Conservation (phyloP, 2,113 vertebrate species). For the Carettochelys insculpta region DNA sequence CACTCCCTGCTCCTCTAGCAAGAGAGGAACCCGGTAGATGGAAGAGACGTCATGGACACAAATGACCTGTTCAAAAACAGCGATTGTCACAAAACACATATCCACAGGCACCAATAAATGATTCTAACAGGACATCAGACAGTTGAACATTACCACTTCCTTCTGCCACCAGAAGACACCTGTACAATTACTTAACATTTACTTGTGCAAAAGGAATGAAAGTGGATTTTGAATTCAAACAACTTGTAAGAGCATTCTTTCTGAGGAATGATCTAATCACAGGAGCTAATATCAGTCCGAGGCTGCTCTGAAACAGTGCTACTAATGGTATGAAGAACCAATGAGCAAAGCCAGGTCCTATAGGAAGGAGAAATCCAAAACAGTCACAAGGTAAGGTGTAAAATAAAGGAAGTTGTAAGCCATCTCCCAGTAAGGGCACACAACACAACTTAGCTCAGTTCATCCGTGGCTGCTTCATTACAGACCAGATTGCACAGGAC, state of each 20-base stretch:
- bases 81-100: neutral
- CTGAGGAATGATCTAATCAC: neutral
- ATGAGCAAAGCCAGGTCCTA: neutral
- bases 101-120: rapidly evolving
- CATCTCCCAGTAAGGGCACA: neutral
- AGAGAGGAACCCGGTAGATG: conserved; percentile 91
- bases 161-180: neutral
- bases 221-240: neutral
- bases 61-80: conserved; percentile 83
- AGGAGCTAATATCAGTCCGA: neutral
- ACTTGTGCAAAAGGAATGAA: rapidly evolving
- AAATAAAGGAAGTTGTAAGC: neutral
- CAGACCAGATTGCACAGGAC: neutral
- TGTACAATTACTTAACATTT: rapidly evolving
- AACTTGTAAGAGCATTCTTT: neutral
- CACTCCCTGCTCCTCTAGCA: conserved; percentile 94
- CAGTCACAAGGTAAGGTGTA: neutral
- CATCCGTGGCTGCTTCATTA: neutral
- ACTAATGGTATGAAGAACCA: neutral
- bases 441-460: neutral
- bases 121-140: neutral
- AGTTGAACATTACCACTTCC: neutral
- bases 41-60: conserved; percentile 95
- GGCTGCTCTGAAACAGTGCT: neutral
- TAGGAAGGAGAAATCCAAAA: neutral